These are phyloP conservation scores for Pelodiscus sinensis DNA, from an alignment of 2,113 vertebrate species.

Conservation along the genomic window DNA sequence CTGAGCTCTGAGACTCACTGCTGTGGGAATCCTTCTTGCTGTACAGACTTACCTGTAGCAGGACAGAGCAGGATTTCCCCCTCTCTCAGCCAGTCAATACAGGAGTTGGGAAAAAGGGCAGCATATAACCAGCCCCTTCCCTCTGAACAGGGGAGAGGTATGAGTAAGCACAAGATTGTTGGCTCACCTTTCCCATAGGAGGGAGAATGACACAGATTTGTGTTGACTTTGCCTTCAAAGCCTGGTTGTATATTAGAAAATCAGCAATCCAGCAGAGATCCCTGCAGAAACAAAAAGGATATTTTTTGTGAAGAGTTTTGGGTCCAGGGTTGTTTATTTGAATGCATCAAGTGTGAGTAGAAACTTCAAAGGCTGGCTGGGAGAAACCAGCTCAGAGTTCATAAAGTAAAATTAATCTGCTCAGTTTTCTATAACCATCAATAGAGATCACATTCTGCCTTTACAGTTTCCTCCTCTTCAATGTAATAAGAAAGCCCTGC, in stretches of 20 bases:
- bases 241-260: background rate
- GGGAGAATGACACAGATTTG: background rate
- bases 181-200: background rate
- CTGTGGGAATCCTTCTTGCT: background rate
- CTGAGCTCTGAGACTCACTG: background rate
- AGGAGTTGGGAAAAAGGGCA: background rate
- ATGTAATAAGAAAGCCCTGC: background rate
- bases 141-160: background rate
- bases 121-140: background rate
- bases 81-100: background rate
- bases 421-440: background rate
- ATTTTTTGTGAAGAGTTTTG: fast-evolving
- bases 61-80: fast-evolving
- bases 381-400: background rate
- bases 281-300: background rate
- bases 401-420: background rate
- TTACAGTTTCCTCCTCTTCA: background rate
- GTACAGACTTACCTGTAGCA: background rate
- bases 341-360: fast-evolving
- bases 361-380: background rate
- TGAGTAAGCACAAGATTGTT: background rate
- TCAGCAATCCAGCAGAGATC: background rate
- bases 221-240: conserved; percentile 6
- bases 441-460: background rate
- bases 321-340: background rate